Evolutionary conservation across 2,888 invertebrate species (phyloP).

Genomic region (Campoletis raptor): DNA sequence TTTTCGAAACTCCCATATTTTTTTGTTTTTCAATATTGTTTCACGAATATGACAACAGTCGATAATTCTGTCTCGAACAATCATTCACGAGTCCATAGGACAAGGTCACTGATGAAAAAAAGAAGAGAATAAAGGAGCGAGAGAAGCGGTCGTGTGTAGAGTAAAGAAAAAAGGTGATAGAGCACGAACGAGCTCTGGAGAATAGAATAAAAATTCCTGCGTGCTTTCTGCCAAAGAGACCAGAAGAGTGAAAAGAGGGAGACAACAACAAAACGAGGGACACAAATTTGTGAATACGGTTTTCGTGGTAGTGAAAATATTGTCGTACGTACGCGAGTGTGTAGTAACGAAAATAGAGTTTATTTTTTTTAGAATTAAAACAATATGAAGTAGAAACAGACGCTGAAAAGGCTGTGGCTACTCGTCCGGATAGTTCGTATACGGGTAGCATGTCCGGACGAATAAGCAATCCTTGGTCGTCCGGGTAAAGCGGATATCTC

Average conservation of each 20-base stretch:
- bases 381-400: slow-evolving; percentile 9
- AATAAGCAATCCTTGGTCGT: too few relatives aligned
- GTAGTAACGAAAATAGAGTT: neutral
- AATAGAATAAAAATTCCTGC: slow-evolving; percentile 64
- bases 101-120: slow-evolving; percentile 20
- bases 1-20: slow-evolving; percentile 18
- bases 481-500: too few relatives aligned
- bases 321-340: neutral
- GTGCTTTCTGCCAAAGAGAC: slow-evolving; percentile 3
- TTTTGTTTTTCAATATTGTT: neutral
- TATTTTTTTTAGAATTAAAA: slow-evolving; percentile 21
- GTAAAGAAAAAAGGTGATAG: slow-evolving; percentile 67
- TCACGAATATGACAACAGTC: neutral
- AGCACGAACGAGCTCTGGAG: slow-evolving; percentile 68
- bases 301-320: neutral
- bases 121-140: slow-evolving; percentile 21
- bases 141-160: slow-evolving; percentile 34
- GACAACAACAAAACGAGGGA: neutral
- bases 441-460: too few relatives aligned
- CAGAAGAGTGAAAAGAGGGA: neutral
- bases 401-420: too few relatives aligned
- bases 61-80: slow-evolving; percentile 2
- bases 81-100: neutral
- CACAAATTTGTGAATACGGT: slow-evolving; percentile 20
- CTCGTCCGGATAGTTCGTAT: too few relatives aligned